Percentiles rank a stretch among this genome's conserved stretches.
These are phyloP conservation scores for Rhodeus uyekii DNA, from an alignment of 2,797 vertebrate genomes.

Conservation along the genomic window DNA sequence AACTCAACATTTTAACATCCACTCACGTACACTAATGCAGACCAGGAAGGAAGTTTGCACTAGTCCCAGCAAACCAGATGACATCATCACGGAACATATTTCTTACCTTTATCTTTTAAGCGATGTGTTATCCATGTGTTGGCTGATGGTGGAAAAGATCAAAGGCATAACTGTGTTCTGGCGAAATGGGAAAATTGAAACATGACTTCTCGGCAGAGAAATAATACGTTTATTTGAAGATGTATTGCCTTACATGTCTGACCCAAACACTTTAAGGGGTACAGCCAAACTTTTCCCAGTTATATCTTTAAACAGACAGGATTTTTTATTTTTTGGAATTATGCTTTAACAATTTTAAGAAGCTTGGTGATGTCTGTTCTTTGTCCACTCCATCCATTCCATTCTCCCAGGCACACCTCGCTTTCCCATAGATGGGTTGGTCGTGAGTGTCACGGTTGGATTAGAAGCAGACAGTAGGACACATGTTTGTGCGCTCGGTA, in stretches of 20 bases:
- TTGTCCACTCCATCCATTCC: neutral
- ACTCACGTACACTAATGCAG: constrained; percentile 44
- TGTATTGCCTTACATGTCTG: constrained; percentile 75
- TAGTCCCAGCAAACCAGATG: constrained; percentile 74
- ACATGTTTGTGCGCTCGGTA: constrained; percentile 77
- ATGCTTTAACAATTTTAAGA: neutral
- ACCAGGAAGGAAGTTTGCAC: constrained; percentile 70
- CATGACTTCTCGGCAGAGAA: constrained; percentile 79
- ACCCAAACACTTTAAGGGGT: constrained; percentile 57
- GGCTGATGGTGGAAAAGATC: constrained; percentile 72
- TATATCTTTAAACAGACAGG: constrained; percentile 51
- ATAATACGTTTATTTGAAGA: constrained; percentile 82
- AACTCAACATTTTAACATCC: constrained; percentile 46
- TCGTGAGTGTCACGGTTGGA: constrained; percentile 47
- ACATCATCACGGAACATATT: constrained; percentile 81
- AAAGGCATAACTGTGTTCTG: constrained; percentile 78
- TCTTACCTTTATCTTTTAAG: constrained; percentile 83
- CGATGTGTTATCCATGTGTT: constrained; percentile 83
- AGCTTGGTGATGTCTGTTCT: neutral
- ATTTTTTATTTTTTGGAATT: neutral
- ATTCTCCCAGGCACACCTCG: neutral
- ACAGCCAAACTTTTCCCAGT: constrained; percentile 60
- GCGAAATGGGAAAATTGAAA: constrained; percentile 77
- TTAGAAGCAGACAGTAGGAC: constrained; percentile 76
- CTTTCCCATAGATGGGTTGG: constrained; percentile 25